Evolutionary conservation across 2,113 vertebrate species (phyloP).

Genomic region (Pelusios castaneus): DNA sequence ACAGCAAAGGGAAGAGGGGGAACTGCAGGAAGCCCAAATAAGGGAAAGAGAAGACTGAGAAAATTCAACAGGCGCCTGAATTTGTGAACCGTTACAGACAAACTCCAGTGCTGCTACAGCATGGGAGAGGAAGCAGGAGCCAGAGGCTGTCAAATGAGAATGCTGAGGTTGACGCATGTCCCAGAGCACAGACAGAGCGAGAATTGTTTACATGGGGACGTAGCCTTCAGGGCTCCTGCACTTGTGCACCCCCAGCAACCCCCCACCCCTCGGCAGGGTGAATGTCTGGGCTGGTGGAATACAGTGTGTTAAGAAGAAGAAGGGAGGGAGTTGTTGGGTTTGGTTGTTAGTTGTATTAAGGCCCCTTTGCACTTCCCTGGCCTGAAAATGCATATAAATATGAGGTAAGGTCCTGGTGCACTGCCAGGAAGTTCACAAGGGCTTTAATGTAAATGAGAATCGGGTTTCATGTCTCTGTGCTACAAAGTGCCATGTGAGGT

Average conservation of each 20-base stretch:
- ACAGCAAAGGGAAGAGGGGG: background rate
- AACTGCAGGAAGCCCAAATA: background rate
- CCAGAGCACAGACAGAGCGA: background rate
- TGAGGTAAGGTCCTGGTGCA: background rate
- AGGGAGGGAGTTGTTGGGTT: background rate
- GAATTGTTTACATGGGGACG: background rate
- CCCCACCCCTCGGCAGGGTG: background rate
- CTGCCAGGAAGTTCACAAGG: background rate
- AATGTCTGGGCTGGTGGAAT: background rate
- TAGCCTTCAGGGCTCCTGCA: background rate
- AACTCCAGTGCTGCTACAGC: background rate
- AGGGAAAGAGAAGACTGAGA: background rate
- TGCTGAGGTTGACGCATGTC: background rate
- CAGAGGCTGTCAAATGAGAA: background rate
- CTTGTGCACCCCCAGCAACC: background rate
- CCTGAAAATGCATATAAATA: background rate
- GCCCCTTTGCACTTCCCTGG: background rate
- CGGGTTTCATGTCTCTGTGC: background rate
- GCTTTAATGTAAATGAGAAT: background rate
- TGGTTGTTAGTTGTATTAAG: background rate
- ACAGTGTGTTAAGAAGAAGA: background rate
- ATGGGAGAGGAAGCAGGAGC: background rate
- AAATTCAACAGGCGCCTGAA: background rate
- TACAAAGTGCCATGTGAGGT: background rate
- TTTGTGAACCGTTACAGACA: background rate